A percentile compares a stretch with the other conserved stretches of the same genome.
Conservation (phyloP, 2,113 vertebrate species). For the Felis catus region DNA sequence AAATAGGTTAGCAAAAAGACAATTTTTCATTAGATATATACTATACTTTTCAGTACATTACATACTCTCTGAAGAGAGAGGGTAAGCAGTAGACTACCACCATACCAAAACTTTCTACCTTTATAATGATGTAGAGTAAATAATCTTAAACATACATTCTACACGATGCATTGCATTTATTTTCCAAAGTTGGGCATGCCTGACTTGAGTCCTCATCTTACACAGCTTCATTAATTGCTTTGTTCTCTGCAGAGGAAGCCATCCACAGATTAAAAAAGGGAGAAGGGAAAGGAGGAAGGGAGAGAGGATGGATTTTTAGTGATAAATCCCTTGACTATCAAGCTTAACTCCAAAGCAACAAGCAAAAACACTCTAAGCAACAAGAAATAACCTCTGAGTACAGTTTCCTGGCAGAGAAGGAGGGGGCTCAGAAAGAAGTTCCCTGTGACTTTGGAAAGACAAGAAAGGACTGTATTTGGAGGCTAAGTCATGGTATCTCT, state of each 20-base stretch:
- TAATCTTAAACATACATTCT: background rate
- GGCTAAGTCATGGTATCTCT: background rate
- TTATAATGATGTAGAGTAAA: background rate
- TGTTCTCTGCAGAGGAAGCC: background rate
- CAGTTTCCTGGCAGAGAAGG: constrained; percentile 21
- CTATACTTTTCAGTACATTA: constrained; percentile 11
- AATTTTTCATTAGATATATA: background rate
- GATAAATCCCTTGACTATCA: background rate
- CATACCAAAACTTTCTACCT: background rate
- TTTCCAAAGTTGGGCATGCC: background rate
- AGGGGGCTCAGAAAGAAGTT: background rate
- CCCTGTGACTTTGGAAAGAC: background rate
- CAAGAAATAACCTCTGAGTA: background rate
- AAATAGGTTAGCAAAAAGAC: background rate
- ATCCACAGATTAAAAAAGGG: background rate
- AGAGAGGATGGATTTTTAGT: background rate
- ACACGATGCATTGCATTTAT: background rate
- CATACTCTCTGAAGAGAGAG: background rate
- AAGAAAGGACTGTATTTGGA: background rate
- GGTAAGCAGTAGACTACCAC: background rate
- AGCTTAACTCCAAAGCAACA: constrained; percentile 12
- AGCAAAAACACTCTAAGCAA: background rate
- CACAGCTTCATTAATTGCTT: background rate
- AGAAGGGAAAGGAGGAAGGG: too few relatives aligned
- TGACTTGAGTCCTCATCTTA: background rate